phyloP scores from a whole-genome alignment of 2,113 vertebrate species.

The Erinaceus europaeus region DNA sequence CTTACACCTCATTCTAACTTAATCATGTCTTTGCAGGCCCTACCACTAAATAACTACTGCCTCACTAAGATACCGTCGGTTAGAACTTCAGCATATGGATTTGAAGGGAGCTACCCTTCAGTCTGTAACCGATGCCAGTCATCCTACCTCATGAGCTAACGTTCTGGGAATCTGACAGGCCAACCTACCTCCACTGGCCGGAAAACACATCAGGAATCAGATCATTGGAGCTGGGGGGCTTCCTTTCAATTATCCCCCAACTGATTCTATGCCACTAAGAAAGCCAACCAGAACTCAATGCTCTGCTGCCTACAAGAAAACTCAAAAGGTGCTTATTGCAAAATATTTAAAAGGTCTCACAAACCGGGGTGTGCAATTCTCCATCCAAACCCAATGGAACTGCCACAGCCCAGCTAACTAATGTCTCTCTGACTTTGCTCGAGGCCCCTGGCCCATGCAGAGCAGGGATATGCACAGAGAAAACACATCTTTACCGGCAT shows the following conservation, averaged over 20 bases:
- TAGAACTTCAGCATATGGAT: neutral
- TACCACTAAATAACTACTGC: neutral
- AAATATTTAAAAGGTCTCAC: conserved; percentile 14
- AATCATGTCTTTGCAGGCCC: neutral
- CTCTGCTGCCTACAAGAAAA: conserved; percentile 24
- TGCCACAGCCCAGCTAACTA: conserved; percentile 49
- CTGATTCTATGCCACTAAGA: conserved; percentile 1
- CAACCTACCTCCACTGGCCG: neutral
- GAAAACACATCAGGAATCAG: neutral
- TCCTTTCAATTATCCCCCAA: conserved; percentile 22
- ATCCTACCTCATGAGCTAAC: neutral
- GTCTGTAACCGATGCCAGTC: neutral
- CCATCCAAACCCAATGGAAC: conserved; percentile 48
- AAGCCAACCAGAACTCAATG: conserved; percentile 30
- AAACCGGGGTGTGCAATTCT: conserved; percentile 14
- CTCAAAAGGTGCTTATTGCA: neutral
- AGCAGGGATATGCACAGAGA: conserved; percentile 23
- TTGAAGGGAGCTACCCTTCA: neutral
- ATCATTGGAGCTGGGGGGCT: neutral
- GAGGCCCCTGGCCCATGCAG: conserved; percentile 23
- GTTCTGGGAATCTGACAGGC: neutral
- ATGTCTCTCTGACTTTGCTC: conserved; percentile 60
- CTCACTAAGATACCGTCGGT: neutral
- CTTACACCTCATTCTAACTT: neutral
- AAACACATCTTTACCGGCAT: conserved; percentile 43